Evolutionary conservation across 2,797 vertebrate species (phyloP), one percentile per base, ranked within the genome.

Genomic region (Acanthurus lineatus): DNA sequence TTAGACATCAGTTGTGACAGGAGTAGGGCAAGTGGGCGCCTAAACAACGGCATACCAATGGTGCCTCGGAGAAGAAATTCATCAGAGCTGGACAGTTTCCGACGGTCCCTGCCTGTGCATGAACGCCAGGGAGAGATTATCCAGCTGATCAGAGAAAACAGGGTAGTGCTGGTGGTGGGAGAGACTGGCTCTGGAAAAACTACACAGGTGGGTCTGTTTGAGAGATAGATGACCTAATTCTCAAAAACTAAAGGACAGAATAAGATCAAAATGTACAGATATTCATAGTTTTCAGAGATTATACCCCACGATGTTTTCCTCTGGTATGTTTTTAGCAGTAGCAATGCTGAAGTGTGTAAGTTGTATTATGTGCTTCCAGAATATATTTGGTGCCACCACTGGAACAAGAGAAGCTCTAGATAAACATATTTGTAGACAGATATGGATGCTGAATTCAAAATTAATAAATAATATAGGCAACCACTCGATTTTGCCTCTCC

Each of bases 151-250:
- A 95, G 96, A 84, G 96, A 97, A 17, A 96, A 97, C 92, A 95
- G 94, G 85, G 94, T 98, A 80, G 94, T 98, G 85, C 93, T 99
- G 80, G 93, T 99, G 87, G 76, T 99, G 70, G 98, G 98, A 86
- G 98, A 99, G 91, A 98, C 98, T 0, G 98, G 98, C 80, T 99
- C 97, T 49, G 98, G 98, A 84, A 99, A 99, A 94, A 99, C 98
- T 22, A 99, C 98, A 42, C 98, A 92, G 88, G 93, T 94, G 62
- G 9, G 84, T 79, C 6, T n/a, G 2, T 32, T 8, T 2, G 9
- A 60, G n/a, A 28, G 6, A 61, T 9, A n/a, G 6, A 25, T n/a
- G n/a, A n/a, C n/a, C n/a, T n/a, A n/a, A n/a, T n/a, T 59, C 45
- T 35, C 12, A 22, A 19, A 9, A 69, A n/a, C 17, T 38, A 20